Evolutionary conservation across 2,797 vertebrate species (phyloP).

Genomic region (Crocodylus rhombifer): DNA sequence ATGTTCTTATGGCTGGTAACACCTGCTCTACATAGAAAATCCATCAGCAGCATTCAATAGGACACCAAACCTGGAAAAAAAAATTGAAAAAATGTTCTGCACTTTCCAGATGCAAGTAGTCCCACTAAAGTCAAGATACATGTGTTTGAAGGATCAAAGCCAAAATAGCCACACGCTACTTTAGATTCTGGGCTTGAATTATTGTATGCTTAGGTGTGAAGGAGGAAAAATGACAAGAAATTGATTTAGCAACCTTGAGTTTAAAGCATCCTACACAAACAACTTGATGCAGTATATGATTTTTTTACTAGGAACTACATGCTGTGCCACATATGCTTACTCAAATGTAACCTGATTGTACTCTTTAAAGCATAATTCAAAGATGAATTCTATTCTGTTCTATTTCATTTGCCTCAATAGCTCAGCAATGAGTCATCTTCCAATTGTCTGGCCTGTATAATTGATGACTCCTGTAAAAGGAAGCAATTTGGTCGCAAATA

Average conservation of each 20-base stretch:
- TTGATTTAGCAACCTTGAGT: slow-evolving; percentile 11
- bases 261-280: slow-evolving; percentile 9
- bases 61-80: background rate
- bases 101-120: too few species aligned
- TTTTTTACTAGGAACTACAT: slow-evolving; percentile 15
- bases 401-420: slow-evolving; percentile 14
- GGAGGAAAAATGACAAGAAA: background rate
- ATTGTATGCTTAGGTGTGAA: rapidly evolving
- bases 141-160: background rate
- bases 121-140: too few species aligned
- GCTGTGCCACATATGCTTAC: background rate
- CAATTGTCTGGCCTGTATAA: background rate
- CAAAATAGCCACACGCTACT: background rate
- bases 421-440: slow-evolving; percentile 13
- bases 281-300: slow-evolving; percentile 6
- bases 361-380: slow-evolving; percentile 37
- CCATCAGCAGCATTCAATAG: background rate
- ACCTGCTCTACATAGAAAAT: background rate
- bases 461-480: background rate
- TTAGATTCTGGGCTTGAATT: background rate
- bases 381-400: slow-evolving; percentile 45
- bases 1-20: background rate
- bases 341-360: slow-evolving; percentile 28
- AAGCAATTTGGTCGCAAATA: background rate
- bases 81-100: too few species aligned